These are phyloP conservation scores for Merluccius polli DNA, from an alignment of 2,797 vertebrate species.

Conservation along the genomic window DNA sequence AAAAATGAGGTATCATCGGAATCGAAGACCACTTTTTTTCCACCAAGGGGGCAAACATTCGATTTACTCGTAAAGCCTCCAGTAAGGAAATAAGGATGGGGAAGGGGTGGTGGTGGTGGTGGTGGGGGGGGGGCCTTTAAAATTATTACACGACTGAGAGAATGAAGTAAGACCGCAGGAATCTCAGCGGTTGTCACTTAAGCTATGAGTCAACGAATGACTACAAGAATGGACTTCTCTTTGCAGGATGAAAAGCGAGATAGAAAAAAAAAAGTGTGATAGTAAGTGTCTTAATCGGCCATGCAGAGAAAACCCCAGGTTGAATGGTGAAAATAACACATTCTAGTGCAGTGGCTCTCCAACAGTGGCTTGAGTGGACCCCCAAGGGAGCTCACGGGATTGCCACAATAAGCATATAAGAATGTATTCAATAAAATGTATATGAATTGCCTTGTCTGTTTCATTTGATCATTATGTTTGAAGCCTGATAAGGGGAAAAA, in stretches of 20 bases:
- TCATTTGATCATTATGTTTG: not conserved
- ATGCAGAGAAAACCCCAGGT: not conserved
- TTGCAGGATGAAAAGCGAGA: slow-evolving; percentile 10
- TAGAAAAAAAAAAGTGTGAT: too few relatives aligned
- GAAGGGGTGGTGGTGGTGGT: not conserved
- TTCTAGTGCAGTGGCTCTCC: not conserved
- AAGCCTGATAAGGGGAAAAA: not conserved
- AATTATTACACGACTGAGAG: slow-evolving; percentile 17
- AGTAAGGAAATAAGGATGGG: not conserved
- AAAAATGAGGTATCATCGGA: not conserved
- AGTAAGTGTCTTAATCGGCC: not conserved
- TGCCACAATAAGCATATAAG: too few relatives aligned
- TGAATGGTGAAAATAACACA: not conserved
- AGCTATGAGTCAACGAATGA: slow-evolving; percentile 11
- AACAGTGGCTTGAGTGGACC: too few relatives aligned
- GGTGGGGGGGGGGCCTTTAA: not conserved
- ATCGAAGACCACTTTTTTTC: slow-evolving; percentile 10
- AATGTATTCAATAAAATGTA: not conserved
- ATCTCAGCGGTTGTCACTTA: slow-evolving; percentile 11
- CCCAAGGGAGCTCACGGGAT: not conserved
- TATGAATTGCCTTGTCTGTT: not conserved
- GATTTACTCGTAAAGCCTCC: not conserved
- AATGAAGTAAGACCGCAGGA: slow-evolving; percentile 16
- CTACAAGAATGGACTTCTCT: not conserved
- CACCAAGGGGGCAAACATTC: slow-evolving; percentile 7